phyloP scores from a whole-genome alignment of 2,888 invertebrate species.

The Platypus cylindrus region DNA sequence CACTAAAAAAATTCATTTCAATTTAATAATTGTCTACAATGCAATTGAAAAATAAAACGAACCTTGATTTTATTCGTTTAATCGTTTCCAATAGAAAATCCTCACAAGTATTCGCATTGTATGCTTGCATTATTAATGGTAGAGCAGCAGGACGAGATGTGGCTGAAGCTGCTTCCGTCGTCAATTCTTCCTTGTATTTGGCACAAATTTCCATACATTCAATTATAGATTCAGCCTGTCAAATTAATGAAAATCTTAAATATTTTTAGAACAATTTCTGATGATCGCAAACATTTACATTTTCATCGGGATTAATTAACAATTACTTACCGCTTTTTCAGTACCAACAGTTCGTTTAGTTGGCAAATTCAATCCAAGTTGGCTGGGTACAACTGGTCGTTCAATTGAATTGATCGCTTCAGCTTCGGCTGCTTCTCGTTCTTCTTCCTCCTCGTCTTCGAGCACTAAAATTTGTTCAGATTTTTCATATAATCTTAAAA shows the following conservation, averaged over 20 bases:
- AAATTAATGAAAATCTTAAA: constrained; percentile 2
- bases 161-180: constrained; percentile 27
- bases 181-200: constrained; percentile 46
- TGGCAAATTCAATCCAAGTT: constrained; percentile 62
- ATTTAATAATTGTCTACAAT: not conserved
- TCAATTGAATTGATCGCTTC: constrained; percentile 64
- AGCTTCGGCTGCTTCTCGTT: constrained; percentile 65
- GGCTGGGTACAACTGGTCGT: constrained; percentile 52
- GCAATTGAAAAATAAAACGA: constrained; percentile 17
- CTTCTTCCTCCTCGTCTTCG: constrained; percentile 80
- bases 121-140: constrained; percentile 75
- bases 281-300: not conserved
- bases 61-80: constrained; percentile 71
- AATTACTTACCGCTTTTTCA: constrained; percentile 61
- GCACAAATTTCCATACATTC: constrained; percentile 76
- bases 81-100: constrained; percentile 75
- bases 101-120: constrained; percentile 55
- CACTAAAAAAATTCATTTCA: constrained; percentile 41
- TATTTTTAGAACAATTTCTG: not conserved
- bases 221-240: constrained; percentile 72
- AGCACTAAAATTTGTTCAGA: constrained; percentile 84
- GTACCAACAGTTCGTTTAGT: constrained; percentile 80
- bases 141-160: constrained; percentile 40
- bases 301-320: constrained; percentile 1
- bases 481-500: constrained; percentile 73